A percentile compares a stretch with the other conserved stretches of the same genome.
Conservation (phyloP, 2,888 invertebrate genomes). For the Frankliniella intonsa region DNA sequence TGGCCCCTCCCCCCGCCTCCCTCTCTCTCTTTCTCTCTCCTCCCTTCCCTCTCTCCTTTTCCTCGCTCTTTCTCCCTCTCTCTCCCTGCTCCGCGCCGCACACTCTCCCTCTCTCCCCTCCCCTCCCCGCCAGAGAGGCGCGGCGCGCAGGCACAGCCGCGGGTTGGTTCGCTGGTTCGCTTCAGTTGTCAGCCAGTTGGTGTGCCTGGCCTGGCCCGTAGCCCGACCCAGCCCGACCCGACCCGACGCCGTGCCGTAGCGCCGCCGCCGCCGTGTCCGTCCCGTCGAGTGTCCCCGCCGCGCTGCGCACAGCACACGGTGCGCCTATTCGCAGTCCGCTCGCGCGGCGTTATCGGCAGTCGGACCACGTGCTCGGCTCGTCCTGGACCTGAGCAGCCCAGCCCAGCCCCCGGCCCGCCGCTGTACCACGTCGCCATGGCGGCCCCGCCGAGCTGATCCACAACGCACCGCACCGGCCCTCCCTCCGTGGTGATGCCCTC, state of each 20-base stretch:
- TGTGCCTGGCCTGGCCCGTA: neutral
- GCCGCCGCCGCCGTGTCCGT: neutral
- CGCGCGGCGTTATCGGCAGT: neutral
- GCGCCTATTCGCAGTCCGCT: neutral
- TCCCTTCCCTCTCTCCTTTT: neutral
- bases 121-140: too few species aligned
- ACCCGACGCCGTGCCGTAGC: neutral
- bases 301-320: neutral
- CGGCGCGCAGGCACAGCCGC: neutral
- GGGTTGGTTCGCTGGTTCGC: neutral
- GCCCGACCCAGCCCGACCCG: neutral
- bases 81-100: neutral
- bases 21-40: neutral
- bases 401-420: too few species aligned
- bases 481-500: too few species aligned
- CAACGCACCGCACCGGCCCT: too few species aligned
- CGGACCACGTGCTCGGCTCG: neutral
- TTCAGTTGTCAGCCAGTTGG: slow-evolving; percentile 5
- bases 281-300: neutral
- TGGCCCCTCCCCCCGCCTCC: neutral
- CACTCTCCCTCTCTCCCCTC: neutral
- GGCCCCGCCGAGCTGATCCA: too few species aligned
- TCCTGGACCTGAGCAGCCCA: too few species aligned
- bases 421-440: too few species aligned
- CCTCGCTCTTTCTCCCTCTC: neutral